Conservation (phyloP, 2,888 invertebrate genomes). For the Troides helena region DNA sequence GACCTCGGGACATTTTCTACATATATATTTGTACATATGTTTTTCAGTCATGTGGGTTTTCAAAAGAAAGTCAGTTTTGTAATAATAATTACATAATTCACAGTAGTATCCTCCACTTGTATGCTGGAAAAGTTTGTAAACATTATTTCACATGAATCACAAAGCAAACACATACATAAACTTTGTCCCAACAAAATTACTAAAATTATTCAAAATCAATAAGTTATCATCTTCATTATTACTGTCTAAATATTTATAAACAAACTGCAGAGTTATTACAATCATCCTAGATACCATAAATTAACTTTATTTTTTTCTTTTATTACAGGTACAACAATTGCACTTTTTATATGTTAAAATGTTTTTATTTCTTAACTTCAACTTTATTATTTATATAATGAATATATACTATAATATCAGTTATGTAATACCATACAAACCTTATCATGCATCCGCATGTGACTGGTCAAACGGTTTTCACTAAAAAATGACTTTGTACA, state of each 20-base stretch:
- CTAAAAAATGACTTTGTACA: conserved; percentile 56
- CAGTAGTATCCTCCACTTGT: conserved; percentile 58
- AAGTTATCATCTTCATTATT: too few species aligned
- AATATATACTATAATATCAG: not conserved
- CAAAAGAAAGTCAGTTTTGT: conserved; percentile 66
- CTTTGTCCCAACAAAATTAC: not conserved
- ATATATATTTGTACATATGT: conserved; percentile 73
- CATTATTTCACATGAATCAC: not conserved
- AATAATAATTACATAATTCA: conserved; percentile 61
- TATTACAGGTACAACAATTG: too few species aligned
- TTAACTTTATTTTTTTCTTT: too few species aligned
- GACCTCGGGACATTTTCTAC: conserved; percentile 69
- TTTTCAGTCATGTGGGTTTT: conserved; percentile 67
- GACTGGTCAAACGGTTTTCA: conserved; percentile 51
- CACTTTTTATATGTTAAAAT: too few species aligned
- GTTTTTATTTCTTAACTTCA: too few species aligned
- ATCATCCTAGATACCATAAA: too few species aligned
- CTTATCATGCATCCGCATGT: conserved; percentile 68
- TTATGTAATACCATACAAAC: conserved; percentile 41
- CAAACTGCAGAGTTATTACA: too few species aligned
- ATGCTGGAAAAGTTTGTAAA: conserved; percentile 50
- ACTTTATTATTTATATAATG: too few species aligned
- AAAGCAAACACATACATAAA: not conserved
- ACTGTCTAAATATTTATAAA: too few species aligned
- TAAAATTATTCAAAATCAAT: too few species aligned